Conservation (phyloP, 1,140 invertebrate genomes). For the Drosophila ogumai region DNA sequence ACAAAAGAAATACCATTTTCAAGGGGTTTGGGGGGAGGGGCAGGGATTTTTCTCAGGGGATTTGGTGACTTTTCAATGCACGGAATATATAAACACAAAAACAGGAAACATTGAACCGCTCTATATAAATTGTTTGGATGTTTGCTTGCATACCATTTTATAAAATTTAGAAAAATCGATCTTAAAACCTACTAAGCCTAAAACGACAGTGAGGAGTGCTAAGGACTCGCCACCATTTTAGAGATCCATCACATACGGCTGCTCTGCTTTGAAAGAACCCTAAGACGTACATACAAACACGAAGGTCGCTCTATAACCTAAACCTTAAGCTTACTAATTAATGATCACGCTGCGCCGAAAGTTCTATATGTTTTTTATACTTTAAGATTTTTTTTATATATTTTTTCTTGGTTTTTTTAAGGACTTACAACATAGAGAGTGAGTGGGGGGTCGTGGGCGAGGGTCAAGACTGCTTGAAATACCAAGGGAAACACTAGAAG, state of each 20-base stretch:
- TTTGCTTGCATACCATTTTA: constrained; percentile 70
- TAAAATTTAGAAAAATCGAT: constrained; percentile 64
- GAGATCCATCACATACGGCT: constrained; percentile 80
- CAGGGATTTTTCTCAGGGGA: not conserved
- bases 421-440: constrained; percentile 54
- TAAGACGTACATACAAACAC: constrained; percentile 46
- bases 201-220: constrained; percentile 54
- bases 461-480: constrained; percentile 32
- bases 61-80: constrained; percentile 73
- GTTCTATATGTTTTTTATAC: constrained; percentile 32
- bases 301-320: constrained; percentile 46
- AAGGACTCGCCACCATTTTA: constrained; percentile 56
- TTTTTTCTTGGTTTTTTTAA: constrained; percentile 22
- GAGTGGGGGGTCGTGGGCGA: constrained; percentile 23
- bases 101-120: constrained; percentile 83
- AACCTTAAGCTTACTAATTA: constrained; percentile 69
- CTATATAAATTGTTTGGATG: constrained; percentile 80
- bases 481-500: not conserved
- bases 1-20: constrained; percentile 22
- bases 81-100: constrained; percentile 73
- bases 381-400: constrained; percentile 4
- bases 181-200: constrained; percentile 67
- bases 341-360: constrained; percentile 81
- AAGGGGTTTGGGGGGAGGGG: not conserved
- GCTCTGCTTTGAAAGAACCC: constrained; percentile 67